Conservation (phyloP, 53 echinoderm and acorn worm genomes). For the Henricia sp. region DNA sequence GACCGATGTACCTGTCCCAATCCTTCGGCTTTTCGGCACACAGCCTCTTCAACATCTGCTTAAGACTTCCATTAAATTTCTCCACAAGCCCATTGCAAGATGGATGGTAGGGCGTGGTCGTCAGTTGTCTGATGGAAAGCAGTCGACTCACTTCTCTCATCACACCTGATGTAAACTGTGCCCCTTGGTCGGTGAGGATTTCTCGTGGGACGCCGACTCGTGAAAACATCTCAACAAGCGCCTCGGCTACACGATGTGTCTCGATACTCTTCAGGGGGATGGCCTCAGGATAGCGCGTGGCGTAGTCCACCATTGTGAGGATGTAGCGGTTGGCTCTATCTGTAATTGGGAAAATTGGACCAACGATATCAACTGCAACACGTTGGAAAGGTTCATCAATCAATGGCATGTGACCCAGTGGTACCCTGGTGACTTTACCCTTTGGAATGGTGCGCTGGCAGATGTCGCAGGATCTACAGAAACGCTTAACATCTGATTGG, state of each 20-base stretch:
- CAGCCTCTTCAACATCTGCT: too few relatives aligned
- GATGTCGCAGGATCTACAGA: conserved; percentile 66
- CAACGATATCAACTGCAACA: conserved; percentile 57
- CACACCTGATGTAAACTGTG: too few relatives aligned
- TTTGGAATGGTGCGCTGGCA: conserved; percentile 68
- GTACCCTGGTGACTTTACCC: conserved; percentile 52
- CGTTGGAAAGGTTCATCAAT: conserved; percentile 53
- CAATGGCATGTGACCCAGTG: conserved; percentile 52
- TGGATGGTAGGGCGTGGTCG: too few relatives aligned
- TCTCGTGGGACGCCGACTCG: conserved; percentile 58
- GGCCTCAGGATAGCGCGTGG: conserved; percentile 61
- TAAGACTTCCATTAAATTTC: too few relatives aligned
- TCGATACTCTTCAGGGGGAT: conserved; percentile 55
- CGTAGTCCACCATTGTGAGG: conserved; percentile 64
- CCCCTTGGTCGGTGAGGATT: too few relatives aligned
- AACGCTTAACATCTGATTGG: conserved; percentile 49
- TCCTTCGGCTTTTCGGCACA: too few relatives aligned
- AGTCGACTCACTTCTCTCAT: too few relatives aligned
- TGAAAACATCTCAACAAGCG: conserved; percentile 45
- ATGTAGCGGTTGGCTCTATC: conserved; percentile 50
- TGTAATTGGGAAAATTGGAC: conserved; percentile 48
- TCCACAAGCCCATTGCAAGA: too few relatives aligned
- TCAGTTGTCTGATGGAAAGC: too few relatives aligned
- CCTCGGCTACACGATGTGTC: conserved; percentile 43
- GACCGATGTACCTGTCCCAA: too few relatives aligned